Percentiles rank a stretch among this genome's conserved stretches.
phyloP scores from a whole-genome alignment of 2,113 vertebrate genomes.

The Cephalopholis sonnerati region DNA sequence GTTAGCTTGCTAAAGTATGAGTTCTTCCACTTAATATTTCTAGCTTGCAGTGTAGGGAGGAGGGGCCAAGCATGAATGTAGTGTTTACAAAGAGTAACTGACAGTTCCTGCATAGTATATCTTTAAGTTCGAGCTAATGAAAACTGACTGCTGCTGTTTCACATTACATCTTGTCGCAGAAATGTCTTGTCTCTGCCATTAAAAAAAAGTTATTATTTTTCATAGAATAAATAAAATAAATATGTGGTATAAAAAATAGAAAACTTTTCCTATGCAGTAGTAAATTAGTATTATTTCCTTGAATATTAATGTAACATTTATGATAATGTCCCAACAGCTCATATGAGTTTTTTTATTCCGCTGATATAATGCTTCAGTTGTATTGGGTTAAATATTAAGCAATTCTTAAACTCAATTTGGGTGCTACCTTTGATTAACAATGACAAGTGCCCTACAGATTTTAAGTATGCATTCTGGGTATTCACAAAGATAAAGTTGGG shows the following conservation, averaged over 20 bases:
- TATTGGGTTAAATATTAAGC: conserved; percentile 1
- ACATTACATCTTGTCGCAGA: not conserved
- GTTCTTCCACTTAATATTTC: too few species aligned
- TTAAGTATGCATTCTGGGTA: not conserved
- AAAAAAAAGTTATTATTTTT: not conserved
- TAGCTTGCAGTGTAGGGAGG: too few species aligned
- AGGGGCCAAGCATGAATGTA: too few species aligned
- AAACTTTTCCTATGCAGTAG: too few species aligned
- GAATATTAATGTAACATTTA: not conserved
- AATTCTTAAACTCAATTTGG: not conserved
- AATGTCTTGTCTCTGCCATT: not conserved
- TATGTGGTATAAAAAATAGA: not conserved
- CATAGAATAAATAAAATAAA: not conserved
- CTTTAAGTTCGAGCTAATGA: not conserved
- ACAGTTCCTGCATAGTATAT: too few species aligned
- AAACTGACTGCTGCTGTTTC: conserved; percentile 3
- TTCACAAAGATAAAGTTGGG: not conserved
- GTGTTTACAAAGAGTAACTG: too few species aligned
- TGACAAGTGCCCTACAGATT: not conserved
- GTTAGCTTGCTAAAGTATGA: too few species aligned
- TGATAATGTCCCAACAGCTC: too few species aligned
- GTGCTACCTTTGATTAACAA: not conserved
- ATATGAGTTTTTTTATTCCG: not conserved
- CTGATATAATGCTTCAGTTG: not conserved
- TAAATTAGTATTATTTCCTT: not conserved